Conservation (phyloP, 2,113 vertebrate species). For the Anoura caudifer region DNA sequence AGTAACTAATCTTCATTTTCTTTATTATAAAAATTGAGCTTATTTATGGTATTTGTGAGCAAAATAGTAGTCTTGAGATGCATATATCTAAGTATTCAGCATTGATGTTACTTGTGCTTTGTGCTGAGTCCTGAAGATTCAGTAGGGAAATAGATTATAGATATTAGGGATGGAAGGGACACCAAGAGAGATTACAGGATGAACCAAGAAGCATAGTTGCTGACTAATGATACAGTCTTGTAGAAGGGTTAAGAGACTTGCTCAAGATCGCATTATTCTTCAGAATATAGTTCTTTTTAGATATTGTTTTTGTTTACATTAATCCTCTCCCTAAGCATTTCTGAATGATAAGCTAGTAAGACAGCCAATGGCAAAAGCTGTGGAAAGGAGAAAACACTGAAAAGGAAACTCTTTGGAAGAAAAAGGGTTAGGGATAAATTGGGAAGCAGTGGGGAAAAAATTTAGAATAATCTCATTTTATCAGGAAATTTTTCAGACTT, state of each 20-base stretch:
- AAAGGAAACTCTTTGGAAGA: not conserved
- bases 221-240: not conserved
- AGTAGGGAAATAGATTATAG: not conserved
- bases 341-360: not conserved
- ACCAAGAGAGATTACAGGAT: not conserved
- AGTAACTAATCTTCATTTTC: not conserved
- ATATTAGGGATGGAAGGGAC: not conserved
- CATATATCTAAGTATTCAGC: not conserved
- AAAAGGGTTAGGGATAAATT: not conserved
- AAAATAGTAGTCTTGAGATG: not conserved
- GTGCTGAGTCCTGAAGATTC: not conserved
- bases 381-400: not conserved
- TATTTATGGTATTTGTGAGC: not conserved
- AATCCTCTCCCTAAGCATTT: not conserved
- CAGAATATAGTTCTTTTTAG: not conserved
- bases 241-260: not conserved
- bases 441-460: not conserved
- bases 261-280: not conserved
- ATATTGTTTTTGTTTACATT: not conserved
- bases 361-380: not conserved
- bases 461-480: not conserved
- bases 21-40: slow-evolving; percentile 14
- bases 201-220: not conserved
- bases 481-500: not conserved
- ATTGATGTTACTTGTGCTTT: not conserved